These are phyloP conservation scores for Eurytoma californica DNA, from an alignment of 2,888 invertebrate genomes.

Conservation along the genomic window DNA sequence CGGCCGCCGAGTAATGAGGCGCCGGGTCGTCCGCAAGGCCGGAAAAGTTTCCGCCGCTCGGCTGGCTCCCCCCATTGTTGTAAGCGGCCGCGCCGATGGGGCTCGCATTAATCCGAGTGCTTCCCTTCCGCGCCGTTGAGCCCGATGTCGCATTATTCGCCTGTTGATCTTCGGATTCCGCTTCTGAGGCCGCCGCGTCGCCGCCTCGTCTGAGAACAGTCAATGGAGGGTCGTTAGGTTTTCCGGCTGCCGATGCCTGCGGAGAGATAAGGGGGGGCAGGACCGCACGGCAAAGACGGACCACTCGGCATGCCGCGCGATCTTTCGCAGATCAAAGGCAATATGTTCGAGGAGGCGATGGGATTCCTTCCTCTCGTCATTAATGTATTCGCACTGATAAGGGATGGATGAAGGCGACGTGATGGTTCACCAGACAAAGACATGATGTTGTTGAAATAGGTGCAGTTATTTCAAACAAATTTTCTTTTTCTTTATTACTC, in stretches of 20 bases:
- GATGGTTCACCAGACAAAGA: no score
- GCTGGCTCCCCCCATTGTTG: conserved; percentile 12
- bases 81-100: background rate
- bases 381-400: no score
- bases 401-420: no score
- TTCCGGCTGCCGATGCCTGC: background rate
- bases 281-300: no score
- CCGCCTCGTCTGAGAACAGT: conserved; percentile 25
- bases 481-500: no score
- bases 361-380: no score
- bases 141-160: conserved; percentile 28
- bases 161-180: conserved; percentile 43
- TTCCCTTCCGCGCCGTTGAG: conserved; percentile 40
- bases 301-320: no score
- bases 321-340: no score
- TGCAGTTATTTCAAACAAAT: no score
- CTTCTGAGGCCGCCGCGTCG: background rate
- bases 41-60: conserved; percentile 5
- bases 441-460: no score
- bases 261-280: background rate
- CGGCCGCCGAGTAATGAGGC: conserved; percentile 31
- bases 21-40: conserved; percentile 10
- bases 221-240: conserved; percentile 34
- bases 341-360: no score
- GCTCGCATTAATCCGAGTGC: conserved; percentile 41